Conservation (phyloP, 2,888 invertebrate genomes). For the Mimachlamys varia region DNA sequence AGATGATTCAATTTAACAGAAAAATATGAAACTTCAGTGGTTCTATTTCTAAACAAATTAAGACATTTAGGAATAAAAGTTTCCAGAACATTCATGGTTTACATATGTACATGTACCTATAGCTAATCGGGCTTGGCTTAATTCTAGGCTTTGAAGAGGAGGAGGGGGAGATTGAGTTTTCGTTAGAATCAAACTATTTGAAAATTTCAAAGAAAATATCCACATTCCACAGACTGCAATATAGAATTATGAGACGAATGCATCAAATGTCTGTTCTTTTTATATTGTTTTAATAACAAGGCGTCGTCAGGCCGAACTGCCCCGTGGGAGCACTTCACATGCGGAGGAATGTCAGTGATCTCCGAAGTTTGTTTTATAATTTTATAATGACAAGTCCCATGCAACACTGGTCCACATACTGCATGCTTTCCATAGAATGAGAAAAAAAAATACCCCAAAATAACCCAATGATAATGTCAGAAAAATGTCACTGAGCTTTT, state of each 20-base stretch:
- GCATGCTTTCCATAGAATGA: neutral
- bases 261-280: neutral
- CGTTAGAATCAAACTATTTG: neutral
- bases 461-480: conserved; percentile 17
- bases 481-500: conserved; percentile 1
- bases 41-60: no score
- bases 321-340: neutral
- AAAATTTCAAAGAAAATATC: neutral
- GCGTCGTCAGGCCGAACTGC: neutral
- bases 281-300: conserved; percentile 15
- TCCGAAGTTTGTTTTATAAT: neutral
- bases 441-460: neutral
- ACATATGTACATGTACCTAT: no score
- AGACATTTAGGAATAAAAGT: no score
- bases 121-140: no score
- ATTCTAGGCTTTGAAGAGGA: no score
- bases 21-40: no score
- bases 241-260: neutral
- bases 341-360: neutral
- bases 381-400: conserved; percentile 16
- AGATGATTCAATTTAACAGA: no score
- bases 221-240: neutral
- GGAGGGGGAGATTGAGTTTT: no score
- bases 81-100: no score
- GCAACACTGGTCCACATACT: neutral